Percentiles rank a stretch among this genome's conserved stretches.
These are phyloP conservation scores for Petrocephalus zakoni DNA, from an alignment of 2,113 vertebrate genomes.

Conservation along the genomic window DNA sequence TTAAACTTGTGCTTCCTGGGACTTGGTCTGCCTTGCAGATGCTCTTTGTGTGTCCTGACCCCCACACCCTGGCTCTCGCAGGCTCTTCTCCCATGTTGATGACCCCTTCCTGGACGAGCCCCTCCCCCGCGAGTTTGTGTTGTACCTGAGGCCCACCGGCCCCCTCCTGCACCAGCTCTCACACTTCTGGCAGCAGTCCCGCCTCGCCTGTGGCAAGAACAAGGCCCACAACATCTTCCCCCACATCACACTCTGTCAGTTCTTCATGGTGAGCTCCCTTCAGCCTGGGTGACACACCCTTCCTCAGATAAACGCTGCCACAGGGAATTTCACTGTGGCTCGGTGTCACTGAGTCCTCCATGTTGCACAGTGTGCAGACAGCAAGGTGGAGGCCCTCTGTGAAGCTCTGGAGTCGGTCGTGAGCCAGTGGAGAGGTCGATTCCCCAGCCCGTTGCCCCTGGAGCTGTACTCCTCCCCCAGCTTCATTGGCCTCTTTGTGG, in stretches of 20 bases:
- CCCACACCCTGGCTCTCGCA: conserved; percentile 40
- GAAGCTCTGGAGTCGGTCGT: conserved; percentile 82
- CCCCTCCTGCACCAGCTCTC: conserved; percentile 88
- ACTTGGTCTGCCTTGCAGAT: neutral
- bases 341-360: neutral
- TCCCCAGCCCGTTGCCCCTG: conserved; percentile 80
- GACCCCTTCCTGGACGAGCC: conserved; percentile 92
- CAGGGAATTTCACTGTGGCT: neutral
- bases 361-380: conserved; percentile 72
- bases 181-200: conserved; percentile 93
- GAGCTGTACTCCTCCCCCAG: conserved; percentile 92
- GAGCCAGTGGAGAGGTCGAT: conserved; percentile 80
- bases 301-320: neutral
- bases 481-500: conserved; percentile 96
- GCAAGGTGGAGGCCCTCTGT: conserved; percentile 80
- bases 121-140: conserved; percentile 88
- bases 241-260: conserved; percentile 97
- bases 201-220: conserved; percentile 90
- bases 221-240: conserved; percentile 99
- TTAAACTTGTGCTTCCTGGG: neutral
- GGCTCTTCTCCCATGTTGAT: conserved; percentile 94
- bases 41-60: neutral
- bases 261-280: conserved; percentile 82
- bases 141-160: conserved; percentile 90
- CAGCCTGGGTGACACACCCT: neutral